Evolutionary conservation across 2,113 vertebrate species (phyloP).

Genomic region (Steatornis caripensis): DNA sequence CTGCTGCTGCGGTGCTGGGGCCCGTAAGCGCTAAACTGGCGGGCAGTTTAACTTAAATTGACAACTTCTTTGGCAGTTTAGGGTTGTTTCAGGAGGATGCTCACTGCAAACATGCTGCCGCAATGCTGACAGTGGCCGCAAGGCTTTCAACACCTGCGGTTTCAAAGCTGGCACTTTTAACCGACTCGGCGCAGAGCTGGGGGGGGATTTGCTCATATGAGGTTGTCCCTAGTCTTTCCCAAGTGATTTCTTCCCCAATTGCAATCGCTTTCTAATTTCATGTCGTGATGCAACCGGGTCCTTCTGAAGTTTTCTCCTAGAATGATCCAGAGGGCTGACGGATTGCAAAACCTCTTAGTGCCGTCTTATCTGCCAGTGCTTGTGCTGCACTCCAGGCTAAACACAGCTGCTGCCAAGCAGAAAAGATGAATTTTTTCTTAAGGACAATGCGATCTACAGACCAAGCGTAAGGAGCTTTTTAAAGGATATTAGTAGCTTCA

Average conservation of each 20-base stretch:
- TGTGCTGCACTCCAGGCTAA: neutral
- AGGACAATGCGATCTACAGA: neutral
- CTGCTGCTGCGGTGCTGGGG: neutral
- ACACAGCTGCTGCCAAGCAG: neutral
- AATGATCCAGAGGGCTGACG: neutral
- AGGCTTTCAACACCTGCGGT: neutral
- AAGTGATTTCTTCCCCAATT: neutral
- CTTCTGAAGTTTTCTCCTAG: neutral
- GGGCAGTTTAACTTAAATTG: neutral
- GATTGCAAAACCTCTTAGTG: neutral
- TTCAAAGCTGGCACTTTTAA: neutral
- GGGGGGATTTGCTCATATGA: fast-evolving
- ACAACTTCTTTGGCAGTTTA: fast-evolving
- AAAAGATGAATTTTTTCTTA: neutral
- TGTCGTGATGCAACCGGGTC: fast-evolving
- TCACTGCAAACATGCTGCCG: neutral
- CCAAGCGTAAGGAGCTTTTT: neutral
- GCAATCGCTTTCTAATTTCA: neutral
- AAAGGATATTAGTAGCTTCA: neutral
- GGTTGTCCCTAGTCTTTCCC: neutral
- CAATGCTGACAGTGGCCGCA: neutral
- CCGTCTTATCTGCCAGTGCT: neutral
- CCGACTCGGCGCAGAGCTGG: fast-evolving
- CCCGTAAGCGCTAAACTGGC: fast-evolving
- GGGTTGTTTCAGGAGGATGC: neutral